Base-by-base conservation (phyloP, 2,888 invertebrate genomes). In the Campoplex capitator region DNA sequence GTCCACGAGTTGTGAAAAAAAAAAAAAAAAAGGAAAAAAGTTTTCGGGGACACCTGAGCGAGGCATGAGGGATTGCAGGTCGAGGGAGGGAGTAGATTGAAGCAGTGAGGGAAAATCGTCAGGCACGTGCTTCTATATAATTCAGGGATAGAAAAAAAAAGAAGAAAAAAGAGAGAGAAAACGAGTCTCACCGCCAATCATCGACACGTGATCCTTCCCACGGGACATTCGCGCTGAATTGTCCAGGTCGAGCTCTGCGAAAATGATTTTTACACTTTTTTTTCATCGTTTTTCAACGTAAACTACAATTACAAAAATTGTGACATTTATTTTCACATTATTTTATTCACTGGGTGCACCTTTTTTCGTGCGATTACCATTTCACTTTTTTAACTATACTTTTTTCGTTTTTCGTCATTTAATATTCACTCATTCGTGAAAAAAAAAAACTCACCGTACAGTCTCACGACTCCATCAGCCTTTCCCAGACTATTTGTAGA, bases 401-500 rank as follows among this genome's bases (percentile, higher is more conserved):
- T 68, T 58, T 58, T 45, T 23, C 45, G 13, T 2, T 45, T 13
- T 45, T 13, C 45, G 2, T 78, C 58, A 45, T 51, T 13, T 8
- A n/a, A 38, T 62, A 28, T 77, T 67, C 56, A 67, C 28, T 48
- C 42, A 58, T 28, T 32, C 42, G 8, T 56, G n/a, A n/a, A n/a
- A n/a, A 4, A n/a, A 16, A 62, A 56, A 65, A 62, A 91, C 95
- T 95, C 93, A 96, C 96, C 96, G 93, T 97, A 97, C 75, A 97
- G 95, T 91, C 97, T 95, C 76, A 97, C 95, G 1, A 97, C 97
- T 65, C 97, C 97, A 93, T 97, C 97, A 28, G 97, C 97, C 92
- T 96, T 96, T 84, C 97, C 97, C 75, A 97, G 95, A 1, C 97
- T 97, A 94, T 97, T 97, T 81, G 97, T 97, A 82, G 97, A 97